phyloP scores from a whole-genome alignment of 2,888 invertebrate species.

The Catocala fraxini region DNA sequence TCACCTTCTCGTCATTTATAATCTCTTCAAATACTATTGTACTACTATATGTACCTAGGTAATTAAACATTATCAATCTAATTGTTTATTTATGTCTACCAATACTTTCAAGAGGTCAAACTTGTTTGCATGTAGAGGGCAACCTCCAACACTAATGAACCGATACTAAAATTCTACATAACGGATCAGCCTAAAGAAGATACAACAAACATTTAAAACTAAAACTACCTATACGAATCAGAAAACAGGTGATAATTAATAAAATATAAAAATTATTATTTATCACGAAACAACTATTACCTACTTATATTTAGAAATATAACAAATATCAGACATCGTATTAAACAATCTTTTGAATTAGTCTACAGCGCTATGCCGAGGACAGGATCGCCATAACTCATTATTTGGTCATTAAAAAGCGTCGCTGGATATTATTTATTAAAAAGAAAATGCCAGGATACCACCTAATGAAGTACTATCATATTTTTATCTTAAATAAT shows the following conservation, averaged over 20 bases:
- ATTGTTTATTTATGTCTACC: no score
- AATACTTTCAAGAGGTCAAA: no score
- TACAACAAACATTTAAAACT: slow-evolving; percentile 5
- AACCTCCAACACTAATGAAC: no score
- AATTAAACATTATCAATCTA: no score
- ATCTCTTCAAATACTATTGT: no score
- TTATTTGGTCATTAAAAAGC: slow-evolving; percentile 60
- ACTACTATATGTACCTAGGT: no score
- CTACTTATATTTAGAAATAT: slow-evolving; percentile 9
- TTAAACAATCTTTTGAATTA: slow-evolving; percentile 25
- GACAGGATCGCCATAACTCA: slow-evolving; percentile 55
- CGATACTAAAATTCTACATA: no score
- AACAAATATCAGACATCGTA: slow-evolving; percentile 11
- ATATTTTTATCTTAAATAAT: slow-evolving; percentile 81
- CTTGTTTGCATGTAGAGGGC: no score
- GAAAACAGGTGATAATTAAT: slow-evolving; percentile 4
- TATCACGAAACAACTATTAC: slow-evolving; percentile 1
- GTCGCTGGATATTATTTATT: slow-evolving; percentile 71
- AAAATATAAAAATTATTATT: slow-evolving; percentile 11
- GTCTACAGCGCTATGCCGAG: slow-evolving; percentile 29
- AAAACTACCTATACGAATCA: slow-evolving; percentile 4
- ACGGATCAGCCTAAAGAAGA: neutral
- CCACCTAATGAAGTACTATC: slow-evolving; percentile 79
- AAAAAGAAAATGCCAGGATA: slow-evolving; percentile 62
- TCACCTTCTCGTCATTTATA: no score